A percentile compares a stretch with the other conserved stretches of the same genome.
phyloP scores from a whole-genome alignment of 2,797 vertebrate genomes.

The Cyclura pinguis region DNA sequence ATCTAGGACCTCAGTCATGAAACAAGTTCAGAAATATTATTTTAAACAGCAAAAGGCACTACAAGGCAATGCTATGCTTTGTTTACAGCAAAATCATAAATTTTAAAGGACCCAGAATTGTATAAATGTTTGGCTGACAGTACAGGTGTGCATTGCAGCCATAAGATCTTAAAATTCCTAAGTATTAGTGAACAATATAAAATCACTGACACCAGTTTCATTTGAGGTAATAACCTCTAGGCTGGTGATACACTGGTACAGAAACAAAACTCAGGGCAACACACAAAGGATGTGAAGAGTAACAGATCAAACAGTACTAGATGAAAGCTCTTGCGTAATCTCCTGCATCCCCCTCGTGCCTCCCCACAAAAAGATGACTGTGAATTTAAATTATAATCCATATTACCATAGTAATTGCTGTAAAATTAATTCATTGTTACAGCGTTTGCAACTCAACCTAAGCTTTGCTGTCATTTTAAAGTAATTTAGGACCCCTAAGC shows the following conservation, averaged over 20 bases:
- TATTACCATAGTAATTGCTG: slow-evolving; percentile 74
- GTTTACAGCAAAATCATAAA: not conserved
- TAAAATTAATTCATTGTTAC: slow-evolving; percentile 68
- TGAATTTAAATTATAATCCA: slow-evolving; percentile 74
- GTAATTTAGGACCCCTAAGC: slow-evolving; percentile 66
- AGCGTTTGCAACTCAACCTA: slow-evolving; percentile 63
- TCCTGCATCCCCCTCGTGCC: not conserved
- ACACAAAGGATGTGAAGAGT: not conserved
- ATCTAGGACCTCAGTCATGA: not conserved
- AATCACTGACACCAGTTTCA: not conserved
- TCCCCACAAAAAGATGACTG: slow-evolving; percentile 27
- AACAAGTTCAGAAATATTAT: not conserved
- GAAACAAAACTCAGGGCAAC: not conserved
- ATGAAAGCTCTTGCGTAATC: slow-evolving; percentile 5
- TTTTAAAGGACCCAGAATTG: not conserved
- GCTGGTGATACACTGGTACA: not conserved
- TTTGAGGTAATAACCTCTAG: not conserved
- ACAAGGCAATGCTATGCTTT: not conserved
- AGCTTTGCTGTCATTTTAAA: slow-evolving; percentile 65
- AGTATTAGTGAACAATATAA: not conserved
- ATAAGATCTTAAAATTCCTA: not conserved
- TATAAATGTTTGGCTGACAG: not conserved
- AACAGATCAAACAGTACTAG: not conserved
- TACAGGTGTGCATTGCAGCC: not conserved
- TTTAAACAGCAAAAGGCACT: not conserved